These are phyloP conservation scores for Graptemys geographica DNA, from an alignment of 2,797 vertebrate species.

Conservation along the genomic window DNA sequence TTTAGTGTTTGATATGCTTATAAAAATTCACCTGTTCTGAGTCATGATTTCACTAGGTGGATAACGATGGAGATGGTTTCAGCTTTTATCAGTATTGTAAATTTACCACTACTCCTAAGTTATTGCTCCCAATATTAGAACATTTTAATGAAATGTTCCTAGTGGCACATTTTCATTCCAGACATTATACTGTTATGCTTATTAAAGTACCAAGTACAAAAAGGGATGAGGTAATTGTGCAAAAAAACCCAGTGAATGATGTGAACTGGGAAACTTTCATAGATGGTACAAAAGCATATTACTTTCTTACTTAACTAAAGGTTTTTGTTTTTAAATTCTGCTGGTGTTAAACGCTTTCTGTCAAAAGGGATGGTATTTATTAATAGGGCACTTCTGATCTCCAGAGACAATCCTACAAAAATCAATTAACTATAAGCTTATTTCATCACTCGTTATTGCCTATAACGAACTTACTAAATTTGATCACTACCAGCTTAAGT, in stretches of 20 bases:
- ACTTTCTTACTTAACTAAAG: neutral
- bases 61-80: conserved; percentile 35
- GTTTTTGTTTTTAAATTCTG: neutral
- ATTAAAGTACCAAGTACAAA: neutral
- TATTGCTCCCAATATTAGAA: conserved; percentile 29
- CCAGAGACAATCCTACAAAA: neutral
- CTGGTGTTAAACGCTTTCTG: conserved; percentile 3
- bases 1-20: neutral
- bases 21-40: conserved; percentile 16
- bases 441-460: neutral
- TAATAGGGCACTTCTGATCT: neutral
- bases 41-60: neutral
- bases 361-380: neutral
- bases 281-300: conserved; percentile 16
- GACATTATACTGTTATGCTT: conserved; percentile 36
- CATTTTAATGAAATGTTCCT: conserved; percentile 54
- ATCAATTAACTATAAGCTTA: neutral
- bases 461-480: neutral
- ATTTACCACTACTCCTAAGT: conserved; percentile 48
- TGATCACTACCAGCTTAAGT: neutral
- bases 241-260: neutral
- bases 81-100: conserved; percentile 33
- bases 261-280: neutral
- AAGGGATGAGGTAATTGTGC: conserved; percentile 5
- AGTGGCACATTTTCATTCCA: neutral